phyloP scores from a whole-genome alignment of 2,113 vertebrate genomes.

The Colius striatus region DNA sequence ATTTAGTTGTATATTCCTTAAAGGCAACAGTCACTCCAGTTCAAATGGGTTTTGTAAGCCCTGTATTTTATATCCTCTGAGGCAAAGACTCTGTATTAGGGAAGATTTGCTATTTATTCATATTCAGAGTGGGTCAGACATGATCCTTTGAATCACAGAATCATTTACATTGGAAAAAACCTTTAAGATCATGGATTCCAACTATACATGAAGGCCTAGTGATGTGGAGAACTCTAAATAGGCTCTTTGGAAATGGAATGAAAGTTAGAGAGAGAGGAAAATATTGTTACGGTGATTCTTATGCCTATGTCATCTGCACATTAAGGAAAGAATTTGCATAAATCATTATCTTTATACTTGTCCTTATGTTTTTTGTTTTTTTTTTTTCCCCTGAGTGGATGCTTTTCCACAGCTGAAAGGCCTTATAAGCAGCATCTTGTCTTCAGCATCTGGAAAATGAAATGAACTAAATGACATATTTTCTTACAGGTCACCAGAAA shows the following conservation, averaged over 20 bases:
- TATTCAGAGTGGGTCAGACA: background rate
- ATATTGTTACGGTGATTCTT: background rate
- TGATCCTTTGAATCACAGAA: background rate
- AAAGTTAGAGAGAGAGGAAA: background rate
- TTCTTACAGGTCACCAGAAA: background rate
- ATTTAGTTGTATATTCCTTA: background rate
- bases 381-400: background rate
- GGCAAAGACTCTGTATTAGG: background rate
- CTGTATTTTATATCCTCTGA: background rate
- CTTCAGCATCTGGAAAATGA: background rate
- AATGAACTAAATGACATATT: background rate
- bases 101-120: background rate
- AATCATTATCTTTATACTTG: background rate
- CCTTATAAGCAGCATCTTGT: background rate
- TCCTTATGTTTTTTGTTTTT: background rate
- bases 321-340: background rate
- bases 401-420: background rate
- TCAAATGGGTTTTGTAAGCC: background rate
- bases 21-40: background rate
- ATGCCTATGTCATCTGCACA: background rate
- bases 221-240: background rate
- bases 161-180: background rate
- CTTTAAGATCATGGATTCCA: background rate
- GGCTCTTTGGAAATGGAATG: background rate
- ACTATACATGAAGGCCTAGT: rapidly evolving